Evolutionary conservation across 2,888 invertebrate species (phyloP), one percentile per base, ranked within the genome.

Genomic region (Lepidonotus clava): DNA sequence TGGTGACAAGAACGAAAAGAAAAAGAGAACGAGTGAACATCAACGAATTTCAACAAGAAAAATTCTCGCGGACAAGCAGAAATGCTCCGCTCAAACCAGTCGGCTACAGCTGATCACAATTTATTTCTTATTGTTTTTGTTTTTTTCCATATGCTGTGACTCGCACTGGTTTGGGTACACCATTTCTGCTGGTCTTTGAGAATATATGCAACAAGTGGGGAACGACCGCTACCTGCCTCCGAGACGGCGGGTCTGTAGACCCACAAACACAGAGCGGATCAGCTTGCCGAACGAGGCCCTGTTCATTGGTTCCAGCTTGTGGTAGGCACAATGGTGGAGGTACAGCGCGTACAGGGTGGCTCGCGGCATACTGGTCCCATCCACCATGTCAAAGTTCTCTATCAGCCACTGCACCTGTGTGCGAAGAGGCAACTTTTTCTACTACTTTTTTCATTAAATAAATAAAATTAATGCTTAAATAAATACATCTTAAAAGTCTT

Each of bases 251-350:
- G 99, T 98, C 90, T 98, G 96, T 91, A 99, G 95, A 28, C 98
- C 98, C 91, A 98, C 95, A 95, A 99, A 99, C 88, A 99, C 98
- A 2, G 98, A 98, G 87, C 98, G 96, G 93, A 99, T 98, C 77
- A 99, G 95, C 95, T 99, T 99, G 88, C 99, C 98, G 95, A 99
- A 99, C 66, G 98, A 98, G 14, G 99, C 99, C 66, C 98, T 98
- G 95, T 99, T 99, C 66, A 99, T 98, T 0, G 98, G 98, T 94
- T 98, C 98, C 90, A 98, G 95, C 93, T 97, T 98, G 93, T 97
- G 96, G 84, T 94, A 93, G 21, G 91, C 88, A 89, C 98, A 99
- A 95, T 99, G 98, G 32, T 97, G 96, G 91, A 98, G 96, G 94
- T 99, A 99, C 95, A 99, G 98, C 92, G 97, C 97, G 95, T 99